A percentile compares a stretch with the other conserved stretches of the same genome.
Evolutionary conservation across 2,888 invertebrate genomes (phyloP).

Genomic region (Epinotia brunnichana): DNA sequence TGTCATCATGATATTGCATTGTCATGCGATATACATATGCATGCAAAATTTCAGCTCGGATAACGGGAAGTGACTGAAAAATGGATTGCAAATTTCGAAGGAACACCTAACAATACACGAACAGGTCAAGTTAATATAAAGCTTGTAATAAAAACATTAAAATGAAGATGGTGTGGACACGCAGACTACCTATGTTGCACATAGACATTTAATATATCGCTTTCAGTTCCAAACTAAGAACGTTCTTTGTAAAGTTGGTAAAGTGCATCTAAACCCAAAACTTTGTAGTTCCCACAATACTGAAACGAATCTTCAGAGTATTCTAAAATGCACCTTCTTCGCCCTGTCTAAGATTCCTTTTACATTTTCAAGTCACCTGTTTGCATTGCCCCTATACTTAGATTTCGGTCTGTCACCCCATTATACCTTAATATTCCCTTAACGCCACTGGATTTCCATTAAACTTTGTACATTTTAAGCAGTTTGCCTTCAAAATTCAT

Average conservation of each 20-base stretch:
- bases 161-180: no score
- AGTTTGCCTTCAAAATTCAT: slow-evolving; percentile 74
- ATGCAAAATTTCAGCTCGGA: no score
- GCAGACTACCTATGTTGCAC: no score
- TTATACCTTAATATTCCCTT: slow-evolving; percentile 73
- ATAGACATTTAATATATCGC: neutral
- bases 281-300: slow-evolving; percentile 28
- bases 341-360: neutral
- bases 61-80: no score
- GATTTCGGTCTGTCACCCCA: slow-evolving; percentile 53
- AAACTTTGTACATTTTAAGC: slow-evolving; percentile 79
- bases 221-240: neutral
- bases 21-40: no score
- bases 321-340: neutral
- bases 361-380: slow-evolving; percentile 15
- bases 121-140: no score
- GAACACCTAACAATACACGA: no score
- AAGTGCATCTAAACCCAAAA: slow-evolving; percentile 29
- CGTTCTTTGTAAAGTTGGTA: slow-evolving; percentile 21
- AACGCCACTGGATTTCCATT: slow-evolving; percentile 70
- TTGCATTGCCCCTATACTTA: slow-evolving; percentile 37
- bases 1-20: no score
- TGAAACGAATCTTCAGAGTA: neutral
- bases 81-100: no score
- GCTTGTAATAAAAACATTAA: no score